A percentile compares a stretch with the other conserved stretches of the same genome.
Conservation (phyloP, 2,797 vertebrate species). For the Helostoma temminkii region DNA sequence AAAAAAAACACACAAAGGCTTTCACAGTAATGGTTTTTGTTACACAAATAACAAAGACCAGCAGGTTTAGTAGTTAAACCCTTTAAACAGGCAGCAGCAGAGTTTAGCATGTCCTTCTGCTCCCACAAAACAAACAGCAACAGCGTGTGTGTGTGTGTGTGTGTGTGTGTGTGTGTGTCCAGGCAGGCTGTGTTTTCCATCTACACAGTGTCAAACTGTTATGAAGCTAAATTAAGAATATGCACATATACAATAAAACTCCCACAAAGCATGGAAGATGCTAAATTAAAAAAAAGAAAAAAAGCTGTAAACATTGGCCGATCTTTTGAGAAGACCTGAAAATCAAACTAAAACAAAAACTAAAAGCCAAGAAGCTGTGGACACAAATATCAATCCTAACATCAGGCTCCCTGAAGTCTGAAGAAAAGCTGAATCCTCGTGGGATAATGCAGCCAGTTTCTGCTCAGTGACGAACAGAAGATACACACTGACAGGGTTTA, state of each 20-base stretch:
- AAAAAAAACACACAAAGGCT: neutral
- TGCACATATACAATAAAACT: constrained; percentile 10
- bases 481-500: neutral
- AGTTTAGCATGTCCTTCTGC: neutral
- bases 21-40: constrained; percentile 57
- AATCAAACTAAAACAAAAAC: neutral
- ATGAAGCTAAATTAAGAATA: constrained; percentile 7
- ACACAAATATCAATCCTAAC: neutral
- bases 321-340: constrained; percentile 1
- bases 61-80: constrained; percentile 36
- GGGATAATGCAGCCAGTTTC: neutral
- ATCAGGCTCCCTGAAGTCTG: constrained; percentile 7
- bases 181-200: neutral
- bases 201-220: neutral
- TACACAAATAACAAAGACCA: constrained; percentile 25
- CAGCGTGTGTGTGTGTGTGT: neutral
- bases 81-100: constrained; percentile 19
- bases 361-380: neutral
- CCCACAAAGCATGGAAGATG: neutral
- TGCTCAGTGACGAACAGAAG: neutral
- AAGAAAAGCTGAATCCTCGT: neutral
- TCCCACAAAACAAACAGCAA: neutral
- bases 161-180: neutral
- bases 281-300: neutral
- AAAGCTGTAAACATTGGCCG: constrained; percentile 58